These are phyloP conservation scores for Drosophila truncata DNA, from an alignment of 1,140 invertebrate species.

Conservation along the genomic window DNA sequence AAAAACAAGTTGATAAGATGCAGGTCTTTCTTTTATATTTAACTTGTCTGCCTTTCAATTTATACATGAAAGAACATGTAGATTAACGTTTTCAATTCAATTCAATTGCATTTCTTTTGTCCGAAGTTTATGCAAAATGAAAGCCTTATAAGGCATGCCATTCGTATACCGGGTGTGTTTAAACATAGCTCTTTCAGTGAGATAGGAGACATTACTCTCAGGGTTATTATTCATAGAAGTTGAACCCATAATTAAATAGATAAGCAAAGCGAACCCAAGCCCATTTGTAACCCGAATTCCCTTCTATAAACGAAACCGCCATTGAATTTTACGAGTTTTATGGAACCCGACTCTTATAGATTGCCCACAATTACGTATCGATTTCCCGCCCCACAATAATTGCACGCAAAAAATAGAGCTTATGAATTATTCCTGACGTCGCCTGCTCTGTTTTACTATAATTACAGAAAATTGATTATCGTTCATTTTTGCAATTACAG, in stretches of 20 bases:
- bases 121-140: neutral
- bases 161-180: neutral
- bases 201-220: neutral
- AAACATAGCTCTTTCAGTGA: neutral
- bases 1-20: constrained; percentile 1
- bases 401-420: neutral
- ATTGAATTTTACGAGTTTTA: constrained; percentile 5
- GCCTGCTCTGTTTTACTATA: constrained; percentile 7
- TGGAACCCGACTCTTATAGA: neutral
- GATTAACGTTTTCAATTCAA: neutral
- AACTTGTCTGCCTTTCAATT: neutral
- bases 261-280: neutral
- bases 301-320: neutral
- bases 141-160: neutral
- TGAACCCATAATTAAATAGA: neutral
- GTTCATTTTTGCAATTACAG: constrained; percentile 86
- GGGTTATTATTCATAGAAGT: no score
- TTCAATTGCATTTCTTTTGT: constrained; percentile 5
- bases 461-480: constrained; percentile 40
- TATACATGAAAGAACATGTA: neutral
- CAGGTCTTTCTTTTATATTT: neutral
- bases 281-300: neutral
- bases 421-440: constrained; percentile 13
- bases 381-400: neutral
- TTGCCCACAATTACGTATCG: constrained; percentile 19